Conservation (phyloP, 2,888 invertebrate genomes). For the Cephus nigrinus region DNA sequence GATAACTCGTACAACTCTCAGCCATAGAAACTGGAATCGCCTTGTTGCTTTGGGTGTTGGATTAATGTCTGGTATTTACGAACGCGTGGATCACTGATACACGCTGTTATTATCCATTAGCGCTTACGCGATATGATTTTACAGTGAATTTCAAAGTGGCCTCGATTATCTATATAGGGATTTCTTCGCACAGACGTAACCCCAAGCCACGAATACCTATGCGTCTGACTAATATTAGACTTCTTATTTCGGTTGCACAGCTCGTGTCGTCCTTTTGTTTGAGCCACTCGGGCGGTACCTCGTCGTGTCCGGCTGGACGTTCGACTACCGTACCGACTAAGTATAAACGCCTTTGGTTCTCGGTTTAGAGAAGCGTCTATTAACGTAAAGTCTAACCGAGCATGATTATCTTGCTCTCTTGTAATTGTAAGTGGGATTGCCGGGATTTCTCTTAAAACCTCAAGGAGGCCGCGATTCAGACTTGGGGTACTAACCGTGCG, state of each 20-base stretch:
- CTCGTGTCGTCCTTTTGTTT: background rate
- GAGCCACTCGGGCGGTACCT: background rate
- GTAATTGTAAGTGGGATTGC: background rate
- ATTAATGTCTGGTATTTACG: background rate
- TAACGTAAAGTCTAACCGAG: background rate
- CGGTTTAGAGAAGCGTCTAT: background rate
- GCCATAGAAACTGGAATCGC: background rate
- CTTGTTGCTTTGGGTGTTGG: background rate
- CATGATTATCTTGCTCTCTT: background rate
- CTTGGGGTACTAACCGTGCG: background rate
- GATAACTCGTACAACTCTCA: background rate
- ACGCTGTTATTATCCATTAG: background rate
- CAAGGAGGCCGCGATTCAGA: background rate
- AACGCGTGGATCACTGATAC: background rate
- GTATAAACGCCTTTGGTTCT: background rate
- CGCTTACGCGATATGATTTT: background rate
- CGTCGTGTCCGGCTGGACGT: background rate
- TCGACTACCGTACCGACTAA: background rate
- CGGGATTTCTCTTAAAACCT: background rate
- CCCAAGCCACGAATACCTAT: background rate
- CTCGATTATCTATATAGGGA: background rate
- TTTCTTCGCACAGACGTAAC: background rate
- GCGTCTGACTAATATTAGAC: background rate
- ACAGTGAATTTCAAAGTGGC: background rate
- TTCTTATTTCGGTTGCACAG: background rate